Evolutionary conservation across 2,113 vertebrate genomes (phyloP).

Genomic region (Lethenteron camtschaticum): DNA sequence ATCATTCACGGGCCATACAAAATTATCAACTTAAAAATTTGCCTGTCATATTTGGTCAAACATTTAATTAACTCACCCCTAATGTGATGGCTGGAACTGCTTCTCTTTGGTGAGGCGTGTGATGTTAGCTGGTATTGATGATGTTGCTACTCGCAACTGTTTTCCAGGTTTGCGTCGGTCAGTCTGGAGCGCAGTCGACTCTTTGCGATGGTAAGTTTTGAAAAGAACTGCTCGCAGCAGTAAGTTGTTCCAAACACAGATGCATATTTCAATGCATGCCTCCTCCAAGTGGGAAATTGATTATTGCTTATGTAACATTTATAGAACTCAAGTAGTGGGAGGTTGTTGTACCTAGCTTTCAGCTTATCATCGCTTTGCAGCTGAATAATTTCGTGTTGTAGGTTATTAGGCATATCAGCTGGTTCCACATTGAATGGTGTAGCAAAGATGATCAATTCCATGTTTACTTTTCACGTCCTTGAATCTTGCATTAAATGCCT

Average conservation of each 20-base stretch:
- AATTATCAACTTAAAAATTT: too few relatives aligned
- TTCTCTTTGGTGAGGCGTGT: conserved; percentile 13
- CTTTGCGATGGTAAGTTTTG: conserved; percentile 12
- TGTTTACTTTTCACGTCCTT: conserved; percentile 16
- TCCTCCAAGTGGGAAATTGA: conserved; percentile 17
- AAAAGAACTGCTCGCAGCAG: conserved; percentile 16
- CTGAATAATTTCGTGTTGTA: conserved; percentile 16
- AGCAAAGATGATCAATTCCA: conserved; percentile 15
- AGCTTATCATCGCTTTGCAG: conserved; percentile 19
- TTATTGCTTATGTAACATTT: conserved; percentile 13
- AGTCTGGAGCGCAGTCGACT: conserved; percentile 13
- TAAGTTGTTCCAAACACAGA: conserved; percentile 15
- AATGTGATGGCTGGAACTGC: conserved; percentile 11
- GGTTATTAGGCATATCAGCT: conserved; percentile 16
- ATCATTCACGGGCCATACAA: too few relatives aligned
- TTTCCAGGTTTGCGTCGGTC: conserved; percentile 15
- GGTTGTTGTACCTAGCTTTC: conserved; percentile 17
- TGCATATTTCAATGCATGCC: conserved; percentile 18
- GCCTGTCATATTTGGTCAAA: not conserved
- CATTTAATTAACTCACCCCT: not conserved
- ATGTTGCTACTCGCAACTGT: conserved; percentile 12
- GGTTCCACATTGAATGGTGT: conserved; percentile 16
- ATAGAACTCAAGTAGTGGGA: conserved; percentile 15
- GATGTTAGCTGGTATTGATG: conserved; percentile 12
- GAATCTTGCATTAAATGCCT: conserved; percentile 13